Base-by-base conservation (phyloP, 2,797 vertebrate genomes). In the Muscicapa comitata region DNA sequence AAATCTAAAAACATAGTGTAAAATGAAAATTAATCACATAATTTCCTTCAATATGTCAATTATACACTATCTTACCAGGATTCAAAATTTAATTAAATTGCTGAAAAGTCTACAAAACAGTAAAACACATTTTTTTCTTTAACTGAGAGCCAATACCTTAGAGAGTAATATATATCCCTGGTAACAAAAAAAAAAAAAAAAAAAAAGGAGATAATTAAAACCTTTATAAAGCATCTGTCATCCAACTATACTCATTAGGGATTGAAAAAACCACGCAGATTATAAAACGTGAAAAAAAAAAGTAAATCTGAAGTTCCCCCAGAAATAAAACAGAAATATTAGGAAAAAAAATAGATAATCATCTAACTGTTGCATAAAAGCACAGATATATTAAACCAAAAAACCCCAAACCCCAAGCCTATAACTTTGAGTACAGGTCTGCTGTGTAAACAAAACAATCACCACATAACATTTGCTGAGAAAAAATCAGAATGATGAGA, bases 401-500 rank as follows among this genome's bases (percentile, higher is more conserved):
- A 71, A 70, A 18, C 0, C 21, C 29, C 43, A 33, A 58, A 23
- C 17, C 25, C 25, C 75, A 33, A 63, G 25, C 4, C 11, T 25
- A 10, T 74, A 74, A 83, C 37, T 94, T 67, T 74, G 79, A 87
- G n/a, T 94, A 91, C 3, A 59, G 66, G 95, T 86, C 63, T 84
- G 43, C 81, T 50, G 18, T 59, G 63, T 88, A 97, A 98, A 96
- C 66, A 92, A 96, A 96, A 88, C 74, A 86, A 86, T 93, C 73
- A 84, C 70, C n/a, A 50, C 59, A 29, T 68, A 94, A 20, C 38
- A 38, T 89, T 91, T 88, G 47, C 53, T 18, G 67, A 73, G 90
- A 97, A 97, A 97, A 97, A 93, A 70, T 20, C 58, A 72, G 82
- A 96, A 93, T 84, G 85, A 93, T 86, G 79, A 90, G 90, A 84